Percentiles rank a stretch among this genome's conserved stretches.
Evolutionary conservation across 2,797 vertebrate species (phyloP).

Genomic region (Helostoma temminkii): DNA sequence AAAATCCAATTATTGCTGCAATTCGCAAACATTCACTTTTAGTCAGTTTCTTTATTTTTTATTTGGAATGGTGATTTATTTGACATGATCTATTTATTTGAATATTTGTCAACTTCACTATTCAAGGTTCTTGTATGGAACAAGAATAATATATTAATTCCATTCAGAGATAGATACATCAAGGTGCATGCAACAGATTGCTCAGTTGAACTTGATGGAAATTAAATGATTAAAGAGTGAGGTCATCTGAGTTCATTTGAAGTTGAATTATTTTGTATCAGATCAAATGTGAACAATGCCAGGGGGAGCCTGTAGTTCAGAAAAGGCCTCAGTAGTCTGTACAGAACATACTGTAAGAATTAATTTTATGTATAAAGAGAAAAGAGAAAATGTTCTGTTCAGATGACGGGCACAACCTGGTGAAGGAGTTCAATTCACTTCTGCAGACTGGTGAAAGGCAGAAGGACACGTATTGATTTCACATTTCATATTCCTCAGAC

Average conservation of each 20-base stretch:
- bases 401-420: not conserved
- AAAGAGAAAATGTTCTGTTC: not conserved
- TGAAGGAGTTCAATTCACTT: not conserved
- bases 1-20: constrained; percentile 24
- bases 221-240: constrained; percentile 11
- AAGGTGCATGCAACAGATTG: not conserved
- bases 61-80: not conserved
- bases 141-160: constrained; percentile 10
- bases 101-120: not conserved
- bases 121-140: constrained; percentile 13
- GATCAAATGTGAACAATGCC: not conserved
- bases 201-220: constrained; percentile 10
- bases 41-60: constrained; percentile 3
- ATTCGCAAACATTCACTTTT: constrained; percentile 8
- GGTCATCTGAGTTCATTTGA: constrained; percentile 12
- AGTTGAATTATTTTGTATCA: not conserved
- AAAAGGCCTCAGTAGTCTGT: no score
- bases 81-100: not conserved
- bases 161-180: not conserved
- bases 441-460: not conserved
- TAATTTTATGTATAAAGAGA: no score
- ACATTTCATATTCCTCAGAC: constrained; percentile 13
- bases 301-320: rapidly evolving
- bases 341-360: no score
- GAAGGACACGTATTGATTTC: constrained; percentile 11